Conservation (phyloP, 2,888 invertebrate genomes). For the Hypselothyrea guttata region DNA sequence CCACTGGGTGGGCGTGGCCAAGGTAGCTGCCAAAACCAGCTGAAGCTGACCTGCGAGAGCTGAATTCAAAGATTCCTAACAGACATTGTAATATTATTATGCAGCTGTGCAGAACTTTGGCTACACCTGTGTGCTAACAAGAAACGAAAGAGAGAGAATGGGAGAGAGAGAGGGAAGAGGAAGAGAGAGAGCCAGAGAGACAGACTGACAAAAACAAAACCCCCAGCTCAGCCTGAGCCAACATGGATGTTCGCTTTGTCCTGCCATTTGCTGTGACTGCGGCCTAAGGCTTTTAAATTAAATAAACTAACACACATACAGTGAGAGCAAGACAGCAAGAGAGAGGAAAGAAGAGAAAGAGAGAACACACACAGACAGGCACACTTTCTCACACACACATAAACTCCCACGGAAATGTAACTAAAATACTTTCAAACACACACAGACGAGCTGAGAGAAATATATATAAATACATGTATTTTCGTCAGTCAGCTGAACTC, state of each 20-base stretch:
- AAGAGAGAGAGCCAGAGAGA: background rate
- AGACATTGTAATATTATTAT: slow-evolving; percentile 44
- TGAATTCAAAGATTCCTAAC: slow-evolving; percentile 13
- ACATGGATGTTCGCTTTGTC: slow-evolving; percentile 9
- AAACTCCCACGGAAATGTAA: slow-evolving; percentile 56
- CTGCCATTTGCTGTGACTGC: slow-evolving; percentile 8
- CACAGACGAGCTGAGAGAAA: slow-evolving; percentile 5
- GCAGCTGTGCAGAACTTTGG: slow-evolving; percentile 52
- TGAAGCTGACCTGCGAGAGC: slow-evolving; percentile 8
- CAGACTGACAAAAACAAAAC: background rate
- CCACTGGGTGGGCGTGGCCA: slow-evolving; percentile 9
- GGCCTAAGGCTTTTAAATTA: slow-evolving; percentile 67
- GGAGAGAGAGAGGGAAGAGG: background rate
- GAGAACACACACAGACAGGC: slow-evolving; percentile 8
- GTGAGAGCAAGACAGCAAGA: too few species aligned
- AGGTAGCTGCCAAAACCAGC: slow-evolving; percentile 23
- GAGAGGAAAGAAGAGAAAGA: too few species aligned
- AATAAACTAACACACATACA: slow-evolving; percentile 53
- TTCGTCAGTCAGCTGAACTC: slow-evolving; percentile 27
- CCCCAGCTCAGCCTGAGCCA: slow-evolving; percentile 2
- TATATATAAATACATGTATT: too few species aligned
- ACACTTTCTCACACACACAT: slow-evolving; percentile 8
- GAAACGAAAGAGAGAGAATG: background rate
- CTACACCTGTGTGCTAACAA: slow-evolving; percentile 40
- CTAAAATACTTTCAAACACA: slow-evolving; percentile 50